Evolutionary conservation across 2,113 vertebrate species (phyloP).

Genomic region (Semnornis frantzii): DNA sequence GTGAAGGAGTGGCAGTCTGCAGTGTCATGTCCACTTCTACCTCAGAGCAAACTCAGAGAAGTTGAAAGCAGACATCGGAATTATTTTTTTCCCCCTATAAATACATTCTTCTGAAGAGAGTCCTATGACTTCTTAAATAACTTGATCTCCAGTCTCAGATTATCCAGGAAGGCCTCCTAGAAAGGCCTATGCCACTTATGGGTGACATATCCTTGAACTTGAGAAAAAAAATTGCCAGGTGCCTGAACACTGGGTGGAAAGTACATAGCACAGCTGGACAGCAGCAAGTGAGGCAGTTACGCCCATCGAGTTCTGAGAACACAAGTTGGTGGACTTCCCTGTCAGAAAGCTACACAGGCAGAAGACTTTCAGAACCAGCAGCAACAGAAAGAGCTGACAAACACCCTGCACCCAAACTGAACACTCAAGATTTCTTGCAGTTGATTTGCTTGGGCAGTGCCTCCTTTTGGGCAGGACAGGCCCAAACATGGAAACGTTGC

Average conservation of each 20-base stretch:
- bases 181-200: no score
- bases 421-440: background rate
- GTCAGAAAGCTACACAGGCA: background rate
- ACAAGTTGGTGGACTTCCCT: background rate
- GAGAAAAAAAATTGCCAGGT: background rate
- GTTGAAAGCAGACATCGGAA: background rate
- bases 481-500: background rate
- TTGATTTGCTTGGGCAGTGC: background rate
- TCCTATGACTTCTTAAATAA: background rate
- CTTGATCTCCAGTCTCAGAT: background rate
- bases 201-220: background rate
- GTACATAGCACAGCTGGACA: background rate
- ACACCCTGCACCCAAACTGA: background rate
- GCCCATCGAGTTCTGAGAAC: background rate
- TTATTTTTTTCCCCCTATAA: background rate
- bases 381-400: background rate
- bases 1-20: background rate
- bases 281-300: accelerated
- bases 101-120: background rate
- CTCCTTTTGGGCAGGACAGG: background rate
- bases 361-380: background rate
- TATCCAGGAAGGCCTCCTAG: background rate
- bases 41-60: background rate
- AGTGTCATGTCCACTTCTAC: background rate
- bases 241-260: background rate